A percentile compares a stretch with the other conserved stretches of the same genome.
Conservation (phyloP, 2,888 invertebrate genomes). For the Lithophane ornitopus region DNA sequence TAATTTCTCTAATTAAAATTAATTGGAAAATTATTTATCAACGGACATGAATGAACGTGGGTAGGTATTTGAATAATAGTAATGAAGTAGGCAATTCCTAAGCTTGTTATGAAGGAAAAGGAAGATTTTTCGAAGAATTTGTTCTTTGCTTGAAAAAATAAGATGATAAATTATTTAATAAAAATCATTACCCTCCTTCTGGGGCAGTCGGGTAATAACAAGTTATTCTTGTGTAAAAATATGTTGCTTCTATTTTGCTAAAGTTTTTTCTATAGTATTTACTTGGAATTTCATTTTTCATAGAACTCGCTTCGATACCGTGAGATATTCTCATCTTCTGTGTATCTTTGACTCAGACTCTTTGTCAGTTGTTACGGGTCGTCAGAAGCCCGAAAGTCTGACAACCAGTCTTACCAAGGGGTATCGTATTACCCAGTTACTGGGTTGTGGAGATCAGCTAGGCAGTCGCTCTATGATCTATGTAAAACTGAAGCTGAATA, state of each 20-base stretch:
- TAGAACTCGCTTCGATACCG: neutral
- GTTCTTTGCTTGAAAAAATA: conserved; percentile 2
- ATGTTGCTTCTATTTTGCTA: conserved; percentile 16
- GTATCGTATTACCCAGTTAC: too few relatives aligned
- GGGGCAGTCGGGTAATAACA: too few relatives aligned
- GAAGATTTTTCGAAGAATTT: conserved; percentile 10
- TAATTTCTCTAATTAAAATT: neutral
- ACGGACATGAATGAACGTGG: conserved; percentile 19
- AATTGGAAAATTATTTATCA: conserved; percentile 1
- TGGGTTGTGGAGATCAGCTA: too few relatives aligned
- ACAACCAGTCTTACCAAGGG: too few relatives aligned
- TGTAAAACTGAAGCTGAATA: too few relatives aligned
- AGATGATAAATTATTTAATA: neutral
- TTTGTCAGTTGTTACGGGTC: too few relatives aligned
- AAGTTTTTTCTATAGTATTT: neutral
- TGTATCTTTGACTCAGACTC: too few relatives aligned
- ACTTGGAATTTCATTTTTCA: neutral
- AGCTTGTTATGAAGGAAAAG: conserved; percentile 11
- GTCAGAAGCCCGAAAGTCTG: too few relatives aligned
- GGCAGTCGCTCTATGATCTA: too few relatives aligned
- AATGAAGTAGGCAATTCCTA: neutral
- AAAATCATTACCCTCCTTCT: too few relatives aligned
- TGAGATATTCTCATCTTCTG: neutral
- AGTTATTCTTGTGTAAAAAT: neutral
- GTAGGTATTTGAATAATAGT: conserved; percentile 5